Base-by-base conservation (phyloP, 2,888 invertebrate species). In the Ochropleura plecta region DNA sequence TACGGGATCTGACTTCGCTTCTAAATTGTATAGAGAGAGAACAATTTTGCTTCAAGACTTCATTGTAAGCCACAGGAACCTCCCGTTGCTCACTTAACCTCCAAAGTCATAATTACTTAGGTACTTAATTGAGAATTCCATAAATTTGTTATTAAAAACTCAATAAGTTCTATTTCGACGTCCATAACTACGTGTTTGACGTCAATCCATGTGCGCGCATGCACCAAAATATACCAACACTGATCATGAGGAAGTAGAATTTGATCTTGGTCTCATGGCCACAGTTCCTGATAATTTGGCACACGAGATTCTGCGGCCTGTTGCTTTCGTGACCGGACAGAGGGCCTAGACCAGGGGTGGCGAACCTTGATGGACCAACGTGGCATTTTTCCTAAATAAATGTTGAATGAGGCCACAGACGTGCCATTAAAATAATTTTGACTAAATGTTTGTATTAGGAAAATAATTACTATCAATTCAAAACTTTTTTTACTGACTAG, bases 181-280 rank as follows among this genome's bases (percentile, higher is more conserved):
- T n/a, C 6, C n/a, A 30, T 57, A 30, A 4, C 7, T 59, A 16
- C 16, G 30, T 30, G 30, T 59, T 59, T 59, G 74, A 74, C 63
- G 73, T 73, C 73, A 74, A 73, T 49, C 48, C 12, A 30, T n/a
- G 48, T 18, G 42, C 53, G n/a, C 44, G 63, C 12, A 63, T 64
- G 30, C 55, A 49, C 30, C 16, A 57, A 73, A 73, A 44, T 73
- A 74, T 55, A 57, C 8, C 30, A 30, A 49, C 14, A 20, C 18
- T 7, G 14, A 30, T n/a, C 18, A 14, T 18, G 7, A 44, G 49
- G 63, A 75, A 57, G 30, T n/a, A 59, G 30, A 55, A 14, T 55
- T 5, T 40, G 57, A 46, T 64, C n/a, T 51, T 64, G 30, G 12
- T 30, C 46, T 75, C 74, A 51, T 49, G 63, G 63, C 5, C 57